A percentile compares a stretch with the other conserved stretches of the same genome.
phyloP scores from a whole-genome alignment of 2,888 invertebrate species.

The Watsonalla cultraria region DNA sequence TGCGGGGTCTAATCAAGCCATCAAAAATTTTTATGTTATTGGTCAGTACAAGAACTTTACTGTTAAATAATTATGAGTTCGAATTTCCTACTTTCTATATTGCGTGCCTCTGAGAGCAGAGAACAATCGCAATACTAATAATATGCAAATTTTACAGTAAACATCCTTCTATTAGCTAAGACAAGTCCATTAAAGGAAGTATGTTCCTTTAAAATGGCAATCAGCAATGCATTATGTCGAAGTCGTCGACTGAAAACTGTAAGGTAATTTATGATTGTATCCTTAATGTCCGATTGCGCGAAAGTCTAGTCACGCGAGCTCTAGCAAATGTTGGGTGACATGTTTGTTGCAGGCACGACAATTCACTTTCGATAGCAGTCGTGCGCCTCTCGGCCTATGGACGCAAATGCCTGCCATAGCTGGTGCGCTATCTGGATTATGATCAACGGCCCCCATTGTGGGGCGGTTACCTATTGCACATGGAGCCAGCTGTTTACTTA shows the following conservation, averaged over 20 bases:
- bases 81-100: not conserved
- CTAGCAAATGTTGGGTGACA: slow-evolving; percentile 50
- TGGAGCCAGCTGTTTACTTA: slow-evolving; percentile 61
- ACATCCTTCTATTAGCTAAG: slow-evolving; percentile 1
- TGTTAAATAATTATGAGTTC: slow-evolving; percentile 7
- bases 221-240: slow-evolving; percentile 35
- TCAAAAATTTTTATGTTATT: slow-evolving; percentile 27
- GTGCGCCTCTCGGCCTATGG: slow-evolving; percentile 65
- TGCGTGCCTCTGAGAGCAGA: not conserved
- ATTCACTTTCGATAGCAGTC: slow-evolving; percentile 69
- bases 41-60: slow-evolving; percentile 3
- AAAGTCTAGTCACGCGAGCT: slow-evolving; percentile 56
- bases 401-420: slow-evolving; percentile 59
- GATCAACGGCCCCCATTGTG: slow-evolving; percentile 62
- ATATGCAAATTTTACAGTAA: not conserved
- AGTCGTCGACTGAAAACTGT: slow-evolving; percentile 36
- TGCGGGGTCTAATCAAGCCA: slow-evolving; percentile 35
- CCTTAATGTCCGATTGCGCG: slow-evolving; percentile 53
- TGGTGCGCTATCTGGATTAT: slow-evolving; percentile 64
- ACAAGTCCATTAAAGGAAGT: slow-evolving; percentile 25
- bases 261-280: slow-evolving; percentile 48
- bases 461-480: slow-evolving; percentile 64
- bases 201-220: slow-evolving; percentile 21
- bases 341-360: slow-evolving; percentile 50
- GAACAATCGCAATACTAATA: not conserved